phyloP scores from a whole-genome alignment of 2,888 invertebrate species.

The Heliconius ethilla region DNA sequence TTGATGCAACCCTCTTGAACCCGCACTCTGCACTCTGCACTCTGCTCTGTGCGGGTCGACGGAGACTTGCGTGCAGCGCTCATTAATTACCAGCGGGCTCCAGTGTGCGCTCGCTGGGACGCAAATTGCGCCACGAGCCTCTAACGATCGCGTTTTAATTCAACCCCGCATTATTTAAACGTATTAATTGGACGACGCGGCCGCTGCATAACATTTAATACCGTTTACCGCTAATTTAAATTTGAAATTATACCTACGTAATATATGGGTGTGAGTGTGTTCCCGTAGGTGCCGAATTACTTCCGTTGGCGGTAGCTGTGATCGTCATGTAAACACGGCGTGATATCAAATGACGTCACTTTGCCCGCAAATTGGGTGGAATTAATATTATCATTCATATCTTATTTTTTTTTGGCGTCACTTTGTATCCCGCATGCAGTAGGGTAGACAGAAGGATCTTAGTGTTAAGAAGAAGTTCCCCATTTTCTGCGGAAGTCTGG shows the following conservation, averaged over 20 bases:
- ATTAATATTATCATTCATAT: not conserved
- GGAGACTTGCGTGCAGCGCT: conserved; percentile 35
- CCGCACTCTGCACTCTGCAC: not conserved
- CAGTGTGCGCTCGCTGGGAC: conserved; percentile 18
- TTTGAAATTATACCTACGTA: conserved; percentile 41
- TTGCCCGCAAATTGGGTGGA: not conserved
- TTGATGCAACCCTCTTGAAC: not conserved
- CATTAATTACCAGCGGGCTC: conserved; percentile 34
- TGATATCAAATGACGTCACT: not conserved
- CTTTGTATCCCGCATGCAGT: not conserved
- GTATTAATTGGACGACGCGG: conserved; percentile 44
- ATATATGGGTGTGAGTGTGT: not conserved
- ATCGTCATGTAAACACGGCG: not conserved
- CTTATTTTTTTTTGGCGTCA: not conserved
- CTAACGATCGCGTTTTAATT: conserved; percentile 44
- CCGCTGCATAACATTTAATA: conserved; percentile 44
- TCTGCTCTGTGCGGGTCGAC: not conserved
- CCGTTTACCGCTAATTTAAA: conserved; percentile 46
- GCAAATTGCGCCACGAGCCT: conserved; percentile 36
- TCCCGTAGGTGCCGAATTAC: conserved; percentile 32
- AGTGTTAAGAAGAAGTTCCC: not conserved
- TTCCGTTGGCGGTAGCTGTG: conserved; percentile 10
- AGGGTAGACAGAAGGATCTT: not conserved
- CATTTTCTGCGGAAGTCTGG: not conserved
- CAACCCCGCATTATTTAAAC: conserved; percentile 42